phyloP scores from a whole-genome alignment of 2,888 invertebrate species.

The Proisotoma minuta region DNA sequence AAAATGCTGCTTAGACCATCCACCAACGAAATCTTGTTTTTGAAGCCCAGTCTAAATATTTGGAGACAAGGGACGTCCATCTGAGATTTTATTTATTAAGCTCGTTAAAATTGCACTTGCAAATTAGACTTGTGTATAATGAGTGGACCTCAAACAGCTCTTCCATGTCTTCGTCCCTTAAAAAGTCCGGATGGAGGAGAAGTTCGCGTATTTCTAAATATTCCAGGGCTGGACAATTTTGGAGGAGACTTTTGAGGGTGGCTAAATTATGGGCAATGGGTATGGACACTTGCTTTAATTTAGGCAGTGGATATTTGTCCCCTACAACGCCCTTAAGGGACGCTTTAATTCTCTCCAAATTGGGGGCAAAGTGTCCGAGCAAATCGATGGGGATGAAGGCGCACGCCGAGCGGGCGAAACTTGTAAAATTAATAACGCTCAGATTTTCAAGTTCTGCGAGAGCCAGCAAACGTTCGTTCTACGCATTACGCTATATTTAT shows the following conservation, averaged over 20 bases:
- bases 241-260: constrained; percentile 22
- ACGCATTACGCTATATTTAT: too few species aligned
- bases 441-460: constrained; percentile 29
- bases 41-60: constrained; percentile 32
- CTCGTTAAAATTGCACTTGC: too few species aligned
- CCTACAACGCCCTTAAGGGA: constrained; percentile 23
- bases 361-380: constrained; percentile 27
- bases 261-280: constrained; percentile 20
- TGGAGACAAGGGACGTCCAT: too few species aligned
- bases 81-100: too few species aligned
- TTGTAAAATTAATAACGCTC: constrained; percentile 16
- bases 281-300: constrained; percentile 20
- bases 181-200: not conserved
- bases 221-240: constrained; percentile 27
- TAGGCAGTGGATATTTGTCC: constrained; percentile 9
- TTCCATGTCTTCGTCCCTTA: constrained; percentile 20
- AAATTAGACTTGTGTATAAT: constrained; percentile 21
- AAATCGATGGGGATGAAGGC: constrained; percentile 26
- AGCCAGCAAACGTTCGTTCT: constrained; percentile 16
- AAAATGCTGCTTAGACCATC: constrained; percentile 26
- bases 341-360: constrained; percentile 30
- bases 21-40: constrained; percentile 22
- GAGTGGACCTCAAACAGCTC: constrained; percentile 22
- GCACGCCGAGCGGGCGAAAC: constrained; percentile 20
- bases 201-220: constrained; percentile 38